phyloP scores from a whole-genome alignment of 2,797 vertebrate species.

The Cetoscarus ocellatus region DNA sequence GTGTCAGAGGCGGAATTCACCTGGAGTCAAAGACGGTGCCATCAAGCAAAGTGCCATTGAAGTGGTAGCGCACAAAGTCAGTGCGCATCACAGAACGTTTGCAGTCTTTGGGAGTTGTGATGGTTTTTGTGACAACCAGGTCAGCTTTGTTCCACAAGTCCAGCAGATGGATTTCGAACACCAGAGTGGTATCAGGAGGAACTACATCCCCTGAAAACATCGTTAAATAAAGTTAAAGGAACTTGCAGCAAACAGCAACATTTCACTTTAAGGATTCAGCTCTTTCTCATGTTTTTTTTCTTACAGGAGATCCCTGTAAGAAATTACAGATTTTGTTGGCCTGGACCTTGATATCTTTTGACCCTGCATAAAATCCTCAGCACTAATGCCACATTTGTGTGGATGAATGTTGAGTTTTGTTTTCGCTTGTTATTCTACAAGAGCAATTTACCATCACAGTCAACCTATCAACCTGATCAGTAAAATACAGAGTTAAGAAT shows the following conservation, averaged over 20 bases:
- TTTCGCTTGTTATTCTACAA: no score
- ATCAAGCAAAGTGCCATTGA: slow-evolving; percentile 93
- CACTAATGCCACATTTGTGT: no score
- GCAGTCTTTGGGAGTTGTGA: slow-evolving; percentile 87
- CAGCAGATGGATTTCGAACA: slow-evolving; percentile 92
- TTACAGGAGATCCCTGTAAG: no score
- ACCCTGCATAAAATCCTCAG: no score
- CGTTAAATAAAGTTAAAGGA: slow-evolving; percentile 1
- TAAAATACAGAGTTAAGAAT: no score
- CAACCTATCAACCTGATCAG: no score
- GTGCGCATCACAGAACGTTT: slow-evolving; percentile 90
- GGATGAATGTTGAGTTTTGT: no score
- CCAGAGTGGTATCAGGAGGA: slow-evolving; percentile 92
- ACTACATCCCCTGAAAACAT: slow-evolving; percentile 78
- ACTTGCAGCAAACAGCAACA: neutral
- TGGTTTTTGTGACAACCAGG: slow-evolving; percentile 87
- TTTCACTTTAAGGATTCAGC: neutral
- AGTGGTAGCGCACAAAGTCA: slow-evolving; percentile 96
- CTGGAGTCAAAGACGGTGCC: slow-evolving; percentile 93
- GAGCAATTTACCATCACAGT: no score
- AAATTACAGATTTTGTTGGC: no score
- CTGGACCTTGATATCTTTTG: no score
- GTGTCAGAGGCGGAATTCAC: slow-evolving; percentile 69
- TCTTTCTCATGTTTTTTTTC: no score
- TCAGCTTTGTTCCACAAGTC: slow-evolving; percentile 96